phyloP scores from a whole-genome alignment of 2,888 invertebrate genomes.

The Hololepta plana region DNA sequence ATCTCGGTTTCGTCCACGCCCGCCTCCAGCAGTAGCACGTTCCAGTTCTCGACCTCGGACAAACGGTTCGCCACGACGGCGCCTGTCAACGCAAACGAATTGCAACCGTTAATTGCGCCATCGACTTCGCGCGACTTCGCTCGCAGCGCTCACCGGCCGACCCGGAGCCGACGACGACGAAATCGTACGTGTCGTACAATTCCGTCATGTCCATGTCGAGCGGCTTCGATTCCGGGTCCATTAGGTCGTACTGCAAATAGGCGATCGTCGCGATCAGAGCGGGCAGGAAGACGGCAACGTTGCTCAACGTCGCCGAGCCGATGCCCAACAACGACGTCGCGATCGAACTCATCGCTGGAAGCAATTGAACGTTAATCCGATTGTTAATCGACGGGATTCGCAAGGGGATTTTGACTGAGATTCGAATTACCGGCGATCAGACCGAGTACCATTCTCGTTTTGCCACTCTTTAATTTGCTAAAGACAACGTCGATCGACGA shows the following conservation, averaged over 20 bases:
- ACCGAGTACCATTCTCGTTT: too few relatives aligned
- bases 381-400: background rate
- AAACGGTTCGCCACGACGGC: slow-evolving; percentile 72
- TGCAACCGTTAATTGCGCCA: background rate
- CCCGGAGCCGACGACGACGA: slow-evolving; percentile 72
- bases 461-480: too few relatives aligned
- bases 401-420: background rate
- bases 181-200: slow-evolving; percentile 56
- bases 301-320: slow-evolving; percentile 45
- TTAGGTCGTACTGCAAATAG: slow-evolving; percentile 70
- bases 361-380: background rate
- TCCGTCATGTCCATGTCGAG: slow-evolving; percentile 49
- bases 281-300: slow-evolving; percentile 66
- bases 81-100: slow-evolving; percentile 37
- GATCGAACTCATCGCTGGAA: slow-evolving; percentile 43
- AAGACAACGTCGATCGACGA: too few relatives aligned
- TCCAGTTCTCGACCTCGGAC: slow-evolving; percentile 64
- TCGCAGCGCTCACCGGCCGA: slow-evolving; percentile 46
- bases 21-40: slow-evolving; percentile 64
- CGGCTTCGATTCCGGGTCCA: slow-evolving; percentile 65
- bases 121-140: slow-evolving; percentile 1
- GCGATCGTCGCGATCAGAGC: slow-evolving; percentile 70
- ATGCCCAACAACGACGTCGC: slow-evolving; percentile 49
- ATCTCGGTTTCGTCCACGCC: slow-evolving; percentile 84
- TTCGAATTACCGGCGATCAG: slow-evolving; percentile 1